A percentile compares a stretch with the other conserved stretches of the same genome.
These are phyloP conservation scores for Zaprionus lineosus DNA, from an alignment of 2,888 invertebrate genomes.

Conservation along the genomic window DNA sequence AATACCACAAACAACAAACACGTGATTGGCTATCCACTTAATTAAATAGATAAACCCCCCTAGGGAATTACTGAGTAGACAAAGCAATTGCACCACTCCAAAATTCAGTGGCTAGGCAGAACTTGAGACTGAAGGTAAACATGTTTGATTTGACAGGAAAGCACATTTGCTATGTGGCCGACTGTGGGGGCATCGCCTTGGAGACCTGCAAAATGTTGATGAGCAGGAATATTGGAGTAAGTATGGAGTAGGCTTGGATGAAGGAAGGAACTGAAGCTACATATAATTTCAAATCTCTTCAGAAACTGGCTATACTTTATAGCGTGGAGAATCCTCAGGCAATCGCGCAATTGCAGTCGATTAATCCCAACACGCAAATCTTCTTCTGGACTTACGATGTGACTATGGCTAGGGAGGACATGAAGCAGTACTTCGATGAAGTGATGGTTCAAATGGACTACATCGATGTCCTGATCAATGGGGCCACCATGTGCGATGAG, in stretches of 20 bases:
- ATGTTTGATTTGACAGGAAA: conserved; percentile 73
- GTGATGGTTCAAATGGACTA: conserved; percentile 72
- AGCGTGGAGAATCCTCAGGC: conserved; percentile 61
- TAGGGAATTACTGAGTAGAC: neutral
- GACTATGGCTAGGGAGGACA: conserved; percentile 69
- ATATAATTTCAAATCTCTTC: neutral
- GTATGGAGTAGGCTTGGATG: conserved; percentile 15
- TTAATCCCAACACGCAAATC: conserved; percentile 60
- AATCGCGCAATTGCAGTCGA: conserved; percentile 56
- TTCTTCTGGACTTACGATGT: conserved; percentile 75
- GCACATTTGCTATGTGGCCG: conserved; percentile 76
- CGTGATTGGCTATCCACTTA: conserved; percentile 49
- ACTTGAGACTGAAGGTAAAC: conserved; percentile 10
- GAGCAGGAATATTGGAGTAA: conserved; percentile 71
- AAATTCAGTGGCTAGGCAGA: conserved; percentile 35
- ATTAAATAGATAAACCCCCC: conserved; percentile 56
- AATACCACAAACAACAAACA: conserved; percentile 12
- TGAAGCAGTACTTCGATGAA: conserved; percentile 73
- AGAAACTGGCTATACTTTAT: conserved; percentile 78
- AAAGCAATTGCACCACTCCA: conserved; percentile 1
- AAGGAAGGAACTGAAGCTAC: too few relatives aligned
- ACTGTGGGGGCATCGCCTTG: conserved; percentile 76
- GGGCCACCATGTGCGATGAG: conserved; percentile 68
- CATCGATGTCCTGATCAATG: conserved; percentile 76
- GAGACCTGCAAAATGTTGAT: conserved; percentile 75